Evolutionary conservation across 2,797 vertebrate species (phyloP).

Genomic region (Selene dorsalis): DNA sequence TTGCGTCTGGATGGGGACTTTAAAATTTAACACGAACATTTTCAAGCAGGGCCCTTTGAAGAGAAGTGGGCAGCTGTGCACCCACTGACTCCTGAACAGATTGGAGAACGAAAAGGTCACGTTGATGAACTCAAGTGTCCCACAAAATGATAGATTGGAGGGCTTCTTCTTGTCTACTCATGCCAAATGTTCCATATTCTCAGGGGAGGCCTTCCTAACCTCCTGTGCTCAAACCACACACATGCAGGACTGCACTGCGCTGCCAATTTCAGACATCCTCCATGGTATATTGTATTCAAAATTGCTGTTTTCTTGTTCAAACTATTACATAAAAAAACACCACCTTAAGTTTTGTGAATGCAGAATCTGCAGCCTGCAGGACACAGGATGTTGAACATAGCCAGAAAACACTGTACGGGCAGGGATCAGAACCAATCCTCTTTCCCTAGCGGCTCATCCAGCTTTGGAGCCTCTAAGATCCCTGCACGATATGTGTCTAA

Average conservation of each 20-base stretch:
- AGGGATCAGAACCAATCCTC: constrained; percentile 79
- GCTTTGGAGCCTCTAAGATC: constrained; percentile 83
- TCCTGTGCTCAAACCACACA: neutral
- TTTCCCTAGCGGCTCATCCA: constrained; percentile 84
- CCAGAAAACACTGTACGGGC: constrained; percentile 61
- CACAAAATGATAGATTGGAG: constrained; percentile 12
- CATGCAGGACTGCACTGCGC: neutral
- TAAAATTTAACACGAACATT: neutral
- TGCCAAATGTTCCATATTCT: constrained; percentile 22
- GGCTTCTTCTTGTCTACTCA: neutral
- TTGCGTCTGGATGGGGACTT: neutral
- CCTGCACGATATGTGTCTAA: constrained; percentile 77
- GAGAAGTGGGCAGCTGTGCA: neutral
- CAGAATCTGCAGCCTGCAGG: constrained; percentile 17
- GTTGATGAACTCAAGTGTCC: neutral
- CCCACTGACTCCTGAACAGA: constrained; percentile 5
- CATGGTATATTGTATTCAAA: neutral
- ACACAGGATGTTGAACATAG: constrained; percentile 31
- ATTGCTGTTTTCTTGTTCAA: neutral
- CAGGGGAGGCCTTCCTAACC: neutral
- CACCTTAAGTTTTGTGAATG: constrained; percentile 19
- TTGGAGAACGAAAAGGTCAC: constrained; percentile 11
- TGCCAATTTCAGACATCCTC: neutral
- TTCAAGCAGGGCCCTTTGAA: too few species aligned
- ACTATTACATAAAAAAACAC: neutral